Evolutionary conservation across 2,888 invertebrate species (phyloP), one percentile per base, ranked within the genome.

Genomic region (Acrobasis suavella): DNA sequence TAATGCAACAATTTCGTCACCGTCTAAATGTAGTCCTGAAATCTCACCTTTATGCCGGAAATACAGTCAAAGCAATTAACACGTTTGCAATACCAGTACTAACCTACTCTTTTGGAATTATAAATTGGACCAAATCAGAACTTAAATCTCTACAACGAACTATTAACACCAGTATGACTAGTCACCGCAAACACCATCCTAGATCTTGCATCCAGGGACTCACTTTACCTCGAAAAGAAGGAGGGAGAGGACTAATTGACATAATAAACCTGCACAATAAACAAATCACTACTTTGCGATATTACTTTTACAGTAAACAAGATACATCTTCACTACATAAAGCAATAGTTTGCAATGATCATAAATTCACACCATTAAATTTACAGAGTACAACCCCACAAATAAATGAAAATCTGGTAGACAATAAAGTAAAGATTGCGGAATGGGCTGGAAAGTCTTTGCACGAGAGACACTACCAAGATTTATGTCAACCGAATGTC

Each of bases 131-230:
- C 15, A 63, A 69, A 61, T 37, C 68, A 7, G 67, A 69, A 10
- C 51, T 67, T 0, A 59, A 64, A 50, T 49, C 14, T 9, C 14
- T 66, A 14, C 66, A 68, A 32, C 65, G 63, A 1, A 51, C 39
- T 1, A 60, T 64, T n/a, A 62, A 64, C 60, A 62, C 64, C 16
- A 60, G 16, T 10, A 46, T 69, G 60, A 67, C 65, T 12, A 62
- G 58, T 42, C 52, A 58, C n/a, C 65, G 71, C 0, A 71, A 69
- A 65, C 71, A 71, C 17, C 71, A 69, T 17, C 66, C 69, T 0
- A 54, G 65, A 62, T 64, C 65, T 0, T 68, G 68, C 16, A 10
- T 62, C 12, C 65, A 67, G 54, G 15, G 66, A 32, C 14, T 67
- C 10, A 66, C 64, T 6, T 46, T 67, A 22, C 65, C 67, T 10